Base-by-base conservation (phyloP, 2,888 invertebrate genomes). In the Leptinotarsa rubiginosa region DNA sequence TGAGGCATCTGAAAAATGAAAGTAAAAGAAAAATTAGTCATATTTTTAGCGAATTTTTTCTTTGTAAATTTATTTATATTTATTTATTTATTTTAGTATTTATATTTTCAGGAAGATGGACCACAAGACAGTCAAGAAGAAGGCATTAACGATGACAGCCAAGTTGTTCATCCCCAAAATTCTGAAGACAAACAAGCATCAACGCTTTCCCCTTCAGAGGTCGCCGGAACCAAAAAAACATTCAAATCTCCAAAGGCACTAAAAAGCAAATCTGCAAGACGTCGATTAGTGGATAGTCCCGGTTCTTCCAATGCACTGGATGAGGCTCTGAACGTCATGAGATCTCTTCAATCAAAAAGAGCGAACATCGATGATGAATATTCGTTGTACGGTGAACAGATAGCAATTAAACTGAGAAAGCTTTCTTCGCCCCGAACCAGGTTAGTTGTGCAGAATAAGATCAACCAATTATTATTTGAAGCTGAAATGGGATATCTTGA, bases 341-440 rank as follows among this genome's bases (percentile, higher is more conserved):
- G 65, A 64, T 22, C 65, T 64, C 20, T 64, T 22, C 65, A 64
- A 25, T 20, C 20, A 64, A 64, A 64, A 20, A 64, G n/a, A 59
- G 59, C 59, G 59, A 59, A 59, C 59, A 59, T 59, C 59, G 59
- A 64, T 22, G 65, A 64, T 25, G 65, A 59, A 59, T 59, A 16
- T 59, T 18, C 13, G 59, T 59, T 2, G 18, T 59, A 16, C 18
- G 4, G 59, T 59, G 59, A 59, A 22, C 22, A 22, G 22, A 22
- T 22, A 22, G 22, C 22, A 22, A 22, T 22, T 22, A 22, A 22
- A 22, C 13, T 59, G 13, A 59, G 59, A 59, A 59, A 59, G 13
- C 13, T 68, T 68, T 50, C 50, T 49, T 67, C 67, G 25, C 59
- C 59, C n/a, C n/a, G n/a, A n/a, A n/a, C n/a, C n/a, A n/a, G 20